Percentiles rank a stretch among this genome's conserved stretches.
phyloP scores from a whole-genome alignment of 2,113 vertebrate species.

The Columba janthina region DNA sequence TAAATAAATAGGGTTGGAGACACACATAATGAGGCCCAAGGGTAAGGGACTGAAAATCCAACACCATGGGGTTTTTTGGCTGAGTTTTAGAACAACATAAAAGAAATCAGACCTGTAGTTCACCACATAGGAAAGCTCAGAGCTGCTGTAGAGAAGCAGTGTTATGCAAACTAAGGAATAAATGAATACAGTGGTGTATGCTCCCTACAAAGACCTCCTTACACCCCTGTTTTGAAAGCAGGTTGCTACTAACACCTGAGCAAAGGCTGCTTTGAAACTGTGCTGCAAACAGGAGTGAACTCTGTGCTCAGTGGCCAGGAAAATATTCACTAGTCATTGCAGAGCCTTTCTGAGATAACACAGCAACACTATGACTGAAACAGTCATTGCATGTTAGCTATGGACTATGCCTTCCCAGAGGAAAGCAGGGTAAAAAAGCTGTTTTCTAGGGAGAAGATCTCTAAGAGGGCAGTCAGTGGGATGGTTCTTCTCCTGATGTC shows the following conservation, averaged over 20 bases:
- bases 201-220: background rate
- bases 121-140: background rate
- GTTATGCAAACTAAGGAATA: background rate
- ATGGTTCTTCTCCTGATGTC: background rate
- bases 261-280: background rate
- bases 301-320: background rate
- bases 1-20: constrained; percentile 62
- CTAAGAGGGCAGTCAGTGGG: background rate
- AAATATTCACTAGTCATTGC: background rate
- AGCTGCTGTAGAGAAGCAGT: background rate
- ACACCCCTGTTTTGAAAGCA: background rate
- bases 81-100: background rate
- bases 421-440: background rate
- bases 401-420: too few relatives aligned
- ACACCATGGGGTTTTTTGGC: constrained; percentile 21
- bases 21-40: constrained; percentile 59
- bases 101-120: constrained; percentile 10
- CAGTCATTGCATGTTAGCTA: background rate
- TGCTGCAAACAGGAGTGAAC: background rate
- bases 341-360: background rate
- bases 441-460: background rate
- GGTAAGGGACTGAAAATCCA: constrained; percentile 45
- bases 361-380: background rate
- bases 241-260: background rate
- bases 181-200: background rate